Conservation (phyloP, 1,140 invertebrate species). For the Eupristina koningsbergeri region DNA sequence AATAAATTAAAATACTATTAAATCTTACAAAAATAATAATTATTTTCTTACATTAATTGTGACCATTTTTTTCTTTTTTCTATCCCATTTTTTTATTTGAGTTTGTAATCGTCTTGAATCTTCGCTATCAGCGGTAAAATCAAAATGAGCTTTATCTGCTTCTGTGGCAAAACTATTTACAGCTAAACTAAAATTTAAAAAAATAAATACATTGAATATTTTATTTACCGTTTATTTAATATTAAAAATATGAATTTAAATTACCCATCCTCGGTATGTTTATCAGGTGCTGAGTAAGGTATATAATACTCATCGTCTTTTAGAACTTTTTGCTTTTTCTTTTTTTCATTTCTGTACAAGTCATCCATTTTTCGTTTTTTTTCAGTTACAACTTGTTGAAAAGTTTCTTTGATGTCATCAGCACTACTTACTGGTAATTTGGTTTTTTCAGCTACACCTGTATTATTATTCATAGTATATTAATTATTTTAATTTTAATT, state of each 20-base stretch:
- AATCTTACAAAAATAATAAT: not conserved
- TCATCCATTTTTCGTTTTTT: slow-evolving; percentile 77
- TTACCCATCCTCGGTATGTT: slow-evolving; percentile 91
- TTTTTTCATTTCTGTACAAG: slow-evolving; percentile 74
- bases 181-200: slow-evolving; percentile 75
- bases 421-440: slow-evolving; percentile 60
- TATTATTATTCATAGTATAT: too few species aligned
- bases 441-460: slow-evolving; percentile 41
- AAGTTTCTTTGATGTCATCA: slow-evolving; percentile 68
- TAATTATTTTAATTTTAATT: not conserved
- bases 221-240: not conserved
- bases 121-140: slow-evolving; percentile 86
- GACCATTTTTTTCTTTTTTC: slow-evolving; percentile 95
- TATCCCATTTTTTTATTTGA: slow-evolving; percentile 85
- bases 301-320: slow-evolving; percentile 88
- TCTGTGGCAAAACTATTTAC: slow-evolving; percentile 84
- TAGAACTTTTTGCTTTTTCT: slow-evolving; percentile 73
- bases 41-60: slow-evolving; percentile 74
- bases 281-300: slow-evolving; percentile 88
- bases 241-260: slow-evolving; percentile 46
- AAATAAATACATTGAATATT: not conserved
- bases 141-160: slow-evolving; percentile 82
- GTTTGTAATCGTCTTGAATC: slow-evolving; percentile 76
- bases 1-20: not conserved
- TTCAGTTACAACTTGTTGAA: slow-evolving; percentile 74